Conservation (phyloP, 2,888 invertebrate genomes). For the Eristalis tenax region DNA sequence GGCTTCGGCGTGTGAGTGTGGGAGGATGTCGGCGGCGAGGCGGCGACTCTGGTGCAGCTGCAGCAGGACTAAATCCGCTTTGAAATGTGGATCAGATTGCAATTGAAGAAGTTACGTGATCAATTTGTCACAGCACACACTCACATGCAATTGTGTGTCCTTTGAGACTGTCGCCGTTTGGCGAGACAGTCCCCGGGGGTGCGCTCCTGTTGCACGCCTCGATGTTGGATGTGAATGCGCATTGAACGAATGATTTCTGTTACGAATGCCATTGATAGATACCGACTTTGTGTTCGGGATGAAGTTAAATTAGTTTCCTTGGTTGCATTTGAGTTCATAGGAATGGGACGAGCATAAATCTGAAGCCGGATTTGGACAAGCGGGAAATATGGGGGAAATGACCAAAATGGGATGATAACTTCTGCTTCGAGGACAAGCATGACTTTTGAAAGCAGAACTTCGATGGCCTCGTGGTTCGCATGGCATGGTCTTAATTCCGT, state of each 20-base stretch:
- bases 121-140: slow-evolving; percentile 57
- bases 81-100: slow-evolving; percentile 65
- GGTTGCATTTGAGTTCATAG: neutral
- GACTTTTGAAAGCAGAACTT: too few species aligned
- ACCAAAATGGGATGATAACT: too few species aligned
- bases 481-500: too few species aligned
- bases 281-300: slow-evolving; percentile 25
- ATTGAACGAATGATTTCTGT: slow-evolving; percentile 33
- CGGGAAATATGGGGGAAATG: too few species aligned
- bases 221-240: neutral
- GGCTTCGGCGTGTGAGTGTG: neutral
- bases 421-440: too few species aligned
- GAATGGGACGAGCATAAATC: neutral
- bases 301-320: slow-evolving; percentile 23
- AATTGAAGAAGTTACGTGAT: slow-evolving; percentile 67
- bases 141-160: neutral
- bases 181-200: neutral
- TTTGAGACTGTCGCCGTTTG: neutral
- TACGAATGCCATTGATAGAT: slow-evolving; percentile 15
- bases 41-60: slow-evolving; percentile 6
- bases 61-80: slow-evolving; percentile 44
- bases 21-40: neutral
- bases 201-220: neutral
- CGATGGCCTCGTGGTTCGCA: too few species aligned
- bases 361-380: too few species aligned